Evolutionary conservation across 2,888 invertebrate species (phyloP).

Genomic region (Griposia aprilina): DNA sequence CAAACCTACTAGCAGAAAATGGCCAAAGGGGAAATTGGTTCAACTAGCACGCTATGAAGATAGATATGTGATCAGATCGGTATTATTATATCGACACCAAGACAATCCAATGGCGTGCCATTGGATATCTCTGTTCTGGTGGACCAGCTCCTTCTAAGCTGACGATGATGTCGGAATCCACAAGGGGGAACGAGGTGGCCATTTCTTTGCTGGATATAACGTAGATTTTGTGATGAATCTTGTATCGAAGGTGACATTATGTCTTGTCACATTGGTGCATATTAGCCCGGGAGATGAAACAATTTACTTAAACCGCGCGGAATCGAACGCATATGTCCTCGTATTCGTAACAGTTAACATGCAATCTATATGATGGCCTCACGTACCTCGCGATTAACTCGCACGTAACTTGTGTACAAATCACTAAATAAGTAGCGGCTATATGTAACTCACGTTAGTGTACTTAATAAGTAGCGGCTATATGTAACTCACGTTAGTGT

Average conservation of each 20-base stretch:
- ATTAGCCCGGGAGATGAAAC: not conserved
- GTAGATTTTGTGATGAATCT: not conserved
- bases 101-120: not conserved
- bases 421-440: slow-evolving; percentile 5
- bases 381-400: slow-evolving; percentile 5
- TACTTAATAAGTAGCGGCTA: not conserved
- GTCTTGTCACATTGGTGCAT: not conserved
- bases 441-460: not conserved
- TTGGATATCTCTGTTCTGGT: not conserved
- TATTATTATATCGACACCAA: not conserved
- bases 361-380: slow-evolving; percentile 26
- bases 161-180: not conserved
- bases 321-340: slow-evolving; percentile 7
- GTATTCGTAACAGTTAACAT: slow-evolving; percentile 25
- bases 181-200: not conserved
- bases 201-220: not conserved
- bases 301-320: slow-evolving; percentile 5
- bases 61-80: not conserved
- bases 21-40: not conserved
- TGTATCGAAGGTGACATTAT: not conserved
- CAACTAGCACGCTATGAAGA: not conserved
- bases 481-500: not conserved
- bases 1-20: not conserved
- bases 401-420: slow-evolving; percentile 31
- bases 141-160: not conserved